phyloP scores from a whole-genome alignment of 2,797 vertebrate genomes.

The Apogon hyalosoma region DNA sequence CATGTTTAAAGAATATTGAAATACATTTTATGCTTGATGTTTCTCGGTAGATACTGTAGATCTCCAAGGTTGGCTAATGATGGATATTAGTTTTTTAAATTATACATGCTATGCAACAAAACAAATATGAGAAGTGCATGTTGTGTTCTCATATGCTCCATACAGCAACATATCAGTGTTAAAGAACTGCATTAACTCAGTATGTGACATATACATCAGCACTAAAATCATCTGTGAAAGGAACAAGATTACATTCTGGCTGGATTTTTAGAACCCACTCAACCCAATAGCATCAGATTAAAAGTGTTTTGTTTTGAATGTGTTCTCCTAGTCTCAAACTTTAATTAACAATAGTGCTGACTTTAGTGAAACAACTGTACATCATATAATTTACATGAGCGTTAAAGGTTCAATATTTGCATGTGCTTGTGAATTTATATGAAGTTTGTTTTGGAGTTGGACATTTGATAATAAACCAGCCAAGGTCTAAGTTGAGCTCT shows the following conservation, averaged over 20 bases:
- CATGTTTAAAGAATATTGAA: background rate
- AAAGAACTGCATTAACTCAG: conserved; percentile 2
- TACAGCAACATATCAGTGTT: conserved; percentile 12
- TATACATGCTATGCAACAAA: conserved; percentile 1
- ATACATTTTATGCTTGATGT: conserved; percentile 5
- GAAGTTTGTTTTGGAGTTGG: too few species aligned
- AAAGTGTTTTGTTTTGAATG: too few species aligned
- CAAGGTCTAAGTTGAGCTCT: too few species aligned
- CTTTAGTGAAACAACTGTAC: background rate
- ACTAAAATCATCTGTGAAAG: conserved; percentile 14
- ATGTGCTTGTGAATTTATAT: too few species aligned
- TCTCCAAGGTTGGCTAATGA: background rate
- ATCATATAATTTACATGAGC: background rate
- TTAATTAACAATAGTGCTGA: background rate
- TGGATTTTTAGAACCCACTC: conserved; percentile 25
- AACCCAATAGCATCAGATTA: background rate
- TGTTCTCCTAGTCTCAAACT: too few species aligned
- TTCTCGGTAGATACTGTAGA: conserved; percentile 1
- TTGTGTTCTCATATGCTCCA: background rate
- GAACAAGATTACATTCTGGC: conserved; percentile 22
- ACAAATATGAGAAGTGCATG: conserved; percentile 10
- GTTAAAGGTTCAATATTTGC: too few species aligned
- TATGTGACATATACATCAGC: conserved; percentile 10
- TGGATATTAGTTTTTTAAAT: conserved; percentile 19
- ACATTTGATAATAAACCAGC: too few species aligned